These are phyloP conservation scores for Phengaris alcon DNA, from an alignment of 2,888 invertebrate genomes.

Conservation along the genomic window DNA sequence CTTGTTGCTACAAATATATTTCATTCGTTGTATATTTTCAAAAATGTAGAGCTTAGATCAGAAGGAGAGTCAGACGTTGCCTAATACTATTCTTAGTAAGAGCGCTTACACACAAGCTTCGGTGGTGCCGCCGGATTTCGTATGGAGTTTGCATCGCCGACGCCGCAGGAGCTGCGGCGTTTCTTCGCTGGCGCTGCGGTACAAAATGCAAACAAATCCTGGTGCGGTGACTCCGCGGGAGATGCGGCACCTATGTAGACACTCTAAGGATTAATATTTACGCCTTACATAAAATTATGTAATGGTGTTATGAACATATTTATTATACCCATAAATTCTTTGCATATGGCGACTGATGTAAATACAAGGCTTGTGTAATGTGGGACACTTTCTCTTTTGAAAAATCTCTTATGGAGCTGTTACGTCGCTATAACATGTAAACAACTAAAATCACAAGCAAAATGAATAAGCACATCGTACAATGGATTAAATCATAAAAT, in stretches of 20 bases:
- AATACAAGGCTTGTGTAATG: constrained; percentile 15
- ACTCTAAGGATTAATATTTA: background rate
- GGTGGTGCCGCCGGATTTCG: too few relatives aligned
- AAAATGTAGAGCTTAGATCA: background rate
- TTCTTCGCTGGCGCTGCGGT: too few relatives aligned
- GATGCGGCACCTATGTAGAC: too few relatives aligned
- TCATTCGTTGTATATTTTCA: background rate
- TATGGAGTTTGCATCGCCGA: too few relatives aligned
- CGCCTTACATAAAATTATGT: background rate
- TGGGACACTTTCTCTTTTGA: constrained; percentile 27
- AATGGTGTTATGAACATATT: background rate
- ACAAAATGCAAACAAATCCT: too few relatives aligned
- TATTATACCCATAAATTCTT: constrained; percentile 13
- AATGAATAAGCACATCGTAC: too few relatives aligned
- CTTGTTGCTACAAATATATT: background rate
- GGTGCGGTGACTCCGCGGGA: too few relatives aligned
- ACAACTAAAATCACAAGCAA: background rate
- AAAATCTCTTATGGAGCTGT: constrained; percentile 6
- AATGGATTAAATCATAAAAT: too few relatives aligned
- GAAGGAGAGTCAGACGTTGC: too few relatives aligned
- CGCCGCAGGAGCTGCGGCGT: too few relatives aligned
- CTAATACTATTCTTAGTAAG: too few relatives aligned
- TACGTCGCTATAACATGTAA: background rate
- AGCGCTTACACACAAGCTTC: too few relatives aligned
- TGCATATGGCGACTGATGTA: constrained; percentile 9